Conservation (phyloP, 2,113 vertebrate genomes). For the Hassar affinis region DNA sequence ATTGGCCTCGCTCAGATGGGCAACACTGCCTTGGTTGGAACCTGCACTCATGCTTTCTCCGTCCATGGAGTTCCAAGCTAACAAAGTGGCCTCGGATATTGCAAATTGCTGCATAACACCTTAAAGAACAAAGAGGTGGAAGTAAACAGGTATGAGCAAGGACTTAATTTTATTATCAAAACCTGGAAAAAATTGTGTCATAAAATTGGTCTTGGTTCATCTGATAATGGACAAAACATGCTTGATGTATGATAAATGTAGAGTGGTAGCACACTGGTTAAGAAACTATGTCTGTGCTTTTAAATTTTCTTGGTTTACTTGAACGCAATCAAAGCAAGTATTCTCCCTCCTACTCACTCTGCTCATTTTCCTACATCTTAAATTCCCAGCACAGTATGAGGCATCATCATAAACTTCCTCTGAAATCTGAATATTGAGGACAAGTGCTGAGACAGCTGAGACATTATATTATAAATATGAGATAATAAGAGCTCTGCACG, state of each 20-base stretch:
- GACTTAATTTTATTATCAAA: background rate
- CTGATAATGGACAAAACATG: background rate
- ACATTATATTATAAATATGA: slow-evolving; percentile 35
- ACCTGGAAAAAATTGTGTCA: background rate
- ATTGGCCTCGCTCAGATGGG: slow-evolving; percentile 90
- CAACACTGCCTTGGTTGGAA: slow-evolving; percentile 89
- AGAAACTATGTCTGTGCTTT: too few relatives aligned
- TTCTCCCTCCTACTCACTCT: slow-evolving; percentile 2
- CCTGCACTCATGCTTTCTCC: slow-evolving; percentile 92
- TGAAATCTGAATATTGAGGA: slow-evolving; percentile 22
- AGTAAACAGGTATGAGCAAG: background rate
- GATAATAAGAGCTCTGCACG: slow-evolving; percentile 9
- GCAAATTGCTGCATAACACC: slow-evolving; percentile 97
- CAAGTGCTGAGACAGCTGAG: background rate
- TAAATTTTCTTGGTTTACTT: background rate
- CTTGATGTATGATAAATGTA: background rate
- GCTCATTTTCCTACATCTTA: background rate
- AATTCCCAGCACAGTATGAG: background rate
- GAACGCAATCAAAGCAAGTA: slow-evolving; percentile 1
- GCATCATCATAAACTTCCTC: slow-evolving; percentile 12
- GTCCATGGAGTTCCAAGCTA: slow-evolving; percentile 97
- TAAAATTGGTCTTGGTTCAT: background rate
- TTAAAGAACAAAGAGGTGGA: slow-evolving; percentile 56
- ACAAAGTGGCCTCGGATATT: slow-evolving; percentile 91
- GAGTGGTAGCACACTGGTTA: background rate